Evolutionary conservation across 2,797 vertebrate species (phyloP).

Genomic region (Gastrophryne carolinensis): DNA sequence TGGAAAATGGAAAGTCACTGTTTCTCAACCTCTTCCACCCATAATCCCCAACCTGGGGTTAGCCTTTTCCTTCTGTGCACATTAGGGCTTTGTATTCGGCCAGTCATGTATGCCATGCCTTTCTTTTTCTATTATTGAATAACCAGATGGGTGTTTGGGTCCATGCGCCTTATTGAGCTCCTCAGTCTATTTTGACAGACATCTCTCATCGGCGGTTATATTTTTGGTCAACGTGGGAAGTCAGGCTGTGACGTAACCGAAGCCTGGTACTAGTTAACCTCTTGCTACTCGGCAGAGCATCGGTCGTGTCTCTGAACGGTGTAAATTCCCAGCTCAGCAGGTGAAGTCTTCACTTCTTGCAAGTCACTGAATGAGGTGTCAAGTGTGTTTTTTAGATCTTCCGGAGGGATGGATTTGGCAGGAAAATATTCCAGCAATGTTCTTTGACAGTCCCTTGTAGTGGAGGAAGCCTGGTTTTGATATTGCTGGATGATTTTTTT

Average conservation of each 20-base stretch:
- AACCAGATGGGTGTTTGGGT: too few species aligned
- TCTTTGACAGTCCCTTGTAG: too few species aligned
- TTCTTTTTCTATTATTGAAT: too few species aligned
- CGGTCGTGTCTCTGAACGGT: neutral
- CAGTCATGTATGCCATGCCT: too few species aligned
- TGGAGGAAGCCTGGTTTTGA: too few species aligned
- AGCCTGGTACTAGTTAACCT: conserved; percentile 16
- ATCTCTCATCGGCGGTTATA: neutral
- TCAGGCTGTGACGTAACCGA: neutral
- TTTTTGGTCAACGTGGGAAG: conserved; percentile 2
- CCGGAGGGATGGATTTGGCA: neutral
- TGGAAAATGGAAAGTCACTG: too few species aligned
- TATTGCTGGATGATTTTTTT: too few species aligned
- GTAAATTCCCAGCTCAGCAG: conserved; percentile 29
- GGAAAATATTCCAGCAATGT: neutral
- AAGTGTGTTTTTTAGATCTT: neutral
- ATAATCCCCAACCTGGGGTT: too few species aligned
- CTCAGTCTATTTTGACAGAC: neutral
- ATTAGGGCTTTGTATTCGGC: too few species aligned
- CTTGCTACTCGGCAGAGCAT: neutral
- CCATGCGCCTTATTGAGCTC: too few species aligned
- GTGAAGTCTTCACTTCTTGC: neutral
- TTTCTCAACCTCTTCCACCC: too few species aligned
- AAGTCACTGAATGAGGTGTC: neutral
- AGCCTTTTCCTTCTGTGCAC: too few species aligned